Percentiles rank a stretch among this genome's conserved stretches.
These are phyloP conservation scores for Thamnaconus septentrionalis DNA, from an alignment of 2,113 vertebrate genomes.

Conservation along the genomic window DNA sequence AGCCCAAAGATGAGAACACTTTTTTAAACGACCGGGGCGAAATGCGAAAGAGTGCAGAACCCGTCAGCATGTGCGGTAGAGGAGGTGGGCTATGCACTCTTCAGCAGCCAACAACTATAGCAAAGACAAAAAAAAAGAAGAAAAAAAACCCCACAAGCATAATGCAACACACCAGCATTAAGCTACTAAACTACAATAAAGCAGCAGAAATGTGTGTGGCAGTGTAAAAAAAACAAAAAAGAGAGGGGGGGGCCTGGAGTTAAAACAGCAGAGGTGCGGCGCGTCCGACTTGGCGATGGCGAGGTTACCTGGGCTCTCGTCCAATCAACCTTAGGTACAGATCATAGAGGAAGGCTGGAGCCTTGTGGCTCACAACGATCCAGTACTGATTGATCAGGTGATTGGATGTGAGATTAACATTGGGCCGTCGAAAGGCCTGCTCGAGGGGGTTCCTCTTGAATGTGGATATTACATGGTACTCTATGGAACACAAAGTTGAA, in stretches of 20 bases:
- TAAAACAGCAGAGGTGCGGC: conserved; percentile 11
- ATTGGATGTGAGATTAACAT: conserved; percentile 99
- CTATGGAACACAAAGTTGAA: conserved; percentile 91
- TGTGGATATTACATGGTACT: conserved; percentile 99
- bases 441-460: conserved; percentile 99
- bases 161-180: conserved; percentile 32
- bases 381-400: conserved; percentile 99
- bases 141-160: conserved; percentile 32
- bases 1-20: conserved; percentile 11
- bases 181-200: conserved; percentile 20
- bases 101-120: conserved; percentile 1
- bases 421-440: conserved; percentile 99
- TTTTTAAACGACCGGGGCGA: conserved; percentile 5
- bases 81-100: conserved; percentile 66
- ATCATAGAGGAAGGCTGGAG: conserved; percentile 99
- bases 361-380: conserved; percentile 99
- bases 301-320: conserved; percentile 98
- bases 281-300: conserved; percentile 48
- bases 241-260: not conserved
- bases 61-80: conserved; percentile 26
- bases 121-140: conserved; percentile 23
- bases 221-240: not conserved
- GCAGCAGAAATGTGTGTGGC: conserved; percentile 32
- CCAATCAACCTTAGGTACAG: conserved; percentile 99
- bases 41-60: conserved; percentile 66